Percentiles rank a stretch among this genome's conserved stretches.
Evolutionary conservation across 2,888 invertebrate species (phyloP).

Genomic region (Teleiodes luculella): DNA sequence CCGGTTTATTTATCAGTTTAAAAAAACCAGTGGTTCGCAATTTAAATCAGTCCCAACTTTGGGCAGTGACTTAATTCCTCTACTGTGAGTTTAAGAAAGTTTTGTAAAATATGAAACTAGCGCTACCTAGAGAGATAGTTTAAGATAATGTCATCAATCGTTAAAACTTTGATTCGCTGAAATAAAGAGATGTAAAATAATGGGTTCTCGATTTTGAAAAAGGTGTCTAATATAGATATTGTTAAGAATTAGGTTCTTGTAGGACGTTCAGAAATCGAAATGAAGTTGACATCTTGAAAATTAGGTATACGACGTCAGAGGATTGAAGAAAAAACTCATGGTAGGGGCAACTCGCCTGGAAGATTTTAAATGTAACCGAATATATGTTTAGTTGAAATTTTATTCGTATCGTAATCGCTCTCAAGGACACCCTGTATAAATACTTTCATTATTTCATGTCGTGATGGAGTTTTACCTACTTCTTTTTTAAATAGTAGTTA

Average conservation of each 20-base stretch:
- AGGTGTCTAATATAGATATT: constrained; percentile 1
- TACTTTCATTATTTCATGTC: constrained; percentile 31
- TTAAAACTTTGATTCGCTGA: neutral
- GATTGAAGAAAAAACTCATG: constrained; percentile 3
- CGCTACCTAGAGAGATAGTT: neutral
- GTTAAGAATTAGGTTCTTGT: neutral
- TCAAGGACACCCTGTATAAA: constrained; percentile 38
- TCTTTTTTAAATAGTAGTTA: constrained; percentile 23
- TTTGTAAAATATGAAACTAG: neutral
- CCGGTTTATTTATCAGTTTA: too few relatives aligned
- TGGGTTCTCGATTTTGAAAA: neutral
- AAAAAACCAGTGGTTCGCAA: neutral
- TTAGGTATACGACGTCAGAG: neutral
- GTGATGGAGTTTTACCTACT: constrained; percentile 37
- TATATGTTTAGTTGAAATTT: constrained; percentile 21
- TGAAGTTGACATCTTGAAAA: neutral
- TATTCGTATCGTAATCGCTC: constrained; percentile 26
- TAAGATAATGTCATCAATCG: neutral
- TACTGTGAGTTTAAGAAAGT: constrained; percentile 2
- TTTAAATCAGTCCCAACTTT: neutral
- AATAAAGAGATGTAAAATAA: neutral
- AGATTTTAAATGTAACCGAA: constrained; percentile 17
- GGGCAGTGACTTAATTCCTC: constrained; percentile 17
- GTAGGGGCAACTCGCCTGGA: constrained; percentile 3
- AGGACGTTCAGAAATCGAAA: neutral